Evolutionary conservation across 2,888 invertebrate genomes (phyloP).

Genomic region (Chouioia cunea): DNA sequence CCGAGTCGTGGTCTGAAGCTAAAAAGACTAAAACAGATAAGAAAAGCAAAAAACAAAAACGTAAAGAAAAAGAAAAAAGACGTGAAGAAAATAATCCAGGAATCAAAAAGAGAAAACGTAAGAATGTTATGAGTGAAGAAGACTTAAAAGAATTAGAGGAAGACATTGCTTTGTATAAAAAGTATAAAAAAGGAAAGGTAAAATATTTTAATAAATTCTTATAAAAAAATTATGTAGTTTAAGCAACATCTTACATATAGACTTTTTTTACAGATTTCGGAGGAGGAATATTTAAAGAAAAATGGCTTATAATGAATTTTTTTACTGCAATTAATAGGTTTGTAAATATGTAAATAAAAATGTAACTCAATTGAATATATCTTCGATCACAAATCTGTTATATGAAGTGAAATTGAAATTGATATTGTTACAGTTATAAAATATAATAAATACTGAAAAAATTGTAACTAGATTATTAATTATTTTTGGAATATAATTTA

Average conservation of each 20-base stretch:
- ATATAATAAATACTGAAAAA: too few relatives aligned
- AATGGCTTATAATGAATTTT: background rate
- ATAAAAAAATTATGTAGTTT: background rate
- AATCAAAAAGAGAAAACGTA: constrained; percentile 68
- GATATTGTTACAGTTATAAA: too few relatives aligned
- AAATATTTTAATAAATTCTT: constrained; percentile 15
- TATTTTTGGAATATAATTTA: too few relatives aligned
- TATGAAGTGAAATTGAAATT: too few relatives aligned
- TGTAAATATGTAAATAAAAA: constrained; percentile 36
- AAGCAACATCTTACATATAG: constrained; percentile 3
- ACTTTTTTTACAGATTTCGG: constrained; percentile 66
- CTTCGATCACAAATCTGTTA: too few relatives aligned
- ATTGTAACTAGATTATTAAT: too few relatives aligned
- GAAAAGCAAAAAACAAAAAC: constrained; percentile 74
- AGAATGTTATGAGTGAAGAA: constrained; percentile 75
- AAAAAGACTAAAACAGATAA: constrained; percentile 79
- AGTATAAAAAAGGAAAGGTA: constrained; percentile 85
- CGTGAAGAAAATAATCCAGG: constrained; percentile 67
- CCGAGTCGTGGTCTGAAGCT: constrained; percentile 83
- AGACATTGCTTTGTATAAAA: constrained; percentile 87
- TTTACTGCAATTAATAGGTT: background rate
- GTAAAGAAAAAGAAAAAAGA: constrained; percentile 74
- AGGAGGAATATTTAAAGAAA: constrained; percentile 62
- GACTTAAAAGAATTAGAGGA: constrained; percentile 83
- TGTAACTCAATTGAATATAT: too few relatives aligned